Evolutionary conservation across 2,888 invertebrate species (phyloP).

Genomic region (Rhagophthalmus giganteus): DNA sequence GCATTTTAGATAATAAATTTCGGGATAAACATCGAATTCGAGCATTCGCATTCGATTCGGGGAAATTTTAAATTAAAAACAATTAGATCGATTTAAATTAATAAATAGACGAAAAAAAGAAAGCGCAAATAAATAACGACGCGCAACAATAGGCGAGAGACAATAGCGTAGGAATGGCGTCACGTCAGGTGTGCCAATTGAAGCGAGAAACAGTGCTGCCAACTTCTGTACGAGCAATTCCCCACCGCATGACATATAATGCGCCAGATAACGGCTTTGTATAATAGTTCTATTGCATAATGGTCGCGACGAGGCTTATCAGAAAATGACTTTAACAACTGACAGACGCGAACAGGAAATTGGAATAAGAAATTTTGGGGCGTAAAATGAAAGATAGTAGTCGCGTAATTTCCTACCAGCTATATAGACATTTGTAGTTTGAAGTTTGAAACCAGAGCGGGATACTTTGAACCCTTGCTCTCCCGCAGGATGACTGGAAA

Average conservation of each 20-base stretch:
- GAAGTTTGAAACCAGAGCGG: conserved; percentile 34
- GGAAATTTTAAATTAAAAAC: too few relatives aligned
- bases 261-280: conserved; percentile 55
- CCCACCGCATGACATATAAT: conserved; percentile 57
- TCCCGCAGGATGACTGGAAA: conserved; percentile 41
- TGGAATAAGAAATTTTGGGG: conserved; percentile 78
- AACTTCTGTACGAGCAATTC: conserved; percentile 48
- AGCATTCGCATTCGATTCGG: too few relatives aligned
- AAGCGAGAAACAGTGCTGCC: conserved; percentile 49
- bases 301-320: conserved; percentile 62
- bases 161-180: conserved; percentile 28
- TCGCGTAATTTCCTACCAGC: conserved; percentile 70
- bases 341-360: conserved; percentile 64
- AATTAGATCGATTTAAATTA: too few relatives aligned
- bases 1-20: neutral
- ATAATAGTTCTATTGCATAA: conserved; percentile 59
- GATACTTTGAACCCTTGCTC: conserved; percentile 17
- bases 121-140: too few relatives aligned
- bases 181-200: conserved; percentile 34
- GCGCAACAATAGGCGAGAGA: conserved; percentile 18
- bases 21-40: too few relatives aligned
- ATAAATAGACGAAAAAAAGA: too few relatives aligned
- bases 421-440: conserved; percentile 48
- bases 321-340: conserved; percentile 75
- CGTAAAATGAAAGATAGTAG: conserved; percentile 78